Evolutionary conservation across 2,797 vertebrate species (phyloP), one percentile per base, ranked within the genome.

Genomic region (Sebastes kiyomatsui): DNA sequence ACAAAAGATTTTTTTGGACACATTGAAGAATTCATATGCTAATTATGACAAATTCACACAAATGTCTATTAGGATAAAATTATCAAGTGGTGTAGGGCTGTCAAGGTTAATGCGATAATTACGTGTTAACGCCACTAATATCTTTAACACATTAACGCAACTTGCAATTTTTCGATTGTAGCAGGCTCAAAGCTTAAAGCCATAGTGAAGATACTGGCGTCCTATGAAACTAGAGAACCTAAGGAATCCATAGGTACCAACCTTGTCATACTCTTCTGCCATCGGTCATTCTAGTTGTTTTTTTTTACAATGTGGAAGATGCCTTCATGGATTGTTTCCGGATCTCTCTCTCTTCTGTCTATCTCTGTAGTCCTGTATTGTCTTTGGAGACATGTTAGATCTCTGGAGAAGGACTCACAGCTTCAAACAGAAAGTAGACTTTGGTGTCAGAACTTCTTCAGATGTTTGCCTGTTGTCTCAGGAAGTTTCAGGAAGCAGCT

Each of bases 401-500:
- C 81, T 88, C 68, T 6, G 68, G 79, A 62, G 65, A 71, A 59
- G 32, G 60, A 52, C 75, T 87, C 64, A 32, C 12, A 54, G n/a
- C 10, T n/a, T 54, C n/a, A 54, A 54, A 54, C 9, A 54, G 2
- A 54, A 54, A 54, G 16, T 49, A 49, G 52, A 54, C n/a, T 54
- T 54, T 54, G 20, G 52, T 54, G n/a, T 54, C 52, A 2, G 49
- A 52, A 0, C 10, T 54, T 54, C 52, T 22, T 54, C 52, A n/a
- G 52, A 54, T 22, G 60, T 81, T 77, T 77, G 25, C 8, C 60
- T 79, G 77, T 27, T 73, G 38, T 67, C 38, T 66, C 35, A 54
- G 59, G 60, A 75, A 25, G 70, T 78, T 80, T 84, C 72, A 71
- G 65, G 27, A 81, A 83, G 80, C 61, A 56, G 35, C 64, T 87